Evolutionary conservation across 2,113 vertebrate species (phyloP).

Genomic region (Psophia crepitans): DNA sequence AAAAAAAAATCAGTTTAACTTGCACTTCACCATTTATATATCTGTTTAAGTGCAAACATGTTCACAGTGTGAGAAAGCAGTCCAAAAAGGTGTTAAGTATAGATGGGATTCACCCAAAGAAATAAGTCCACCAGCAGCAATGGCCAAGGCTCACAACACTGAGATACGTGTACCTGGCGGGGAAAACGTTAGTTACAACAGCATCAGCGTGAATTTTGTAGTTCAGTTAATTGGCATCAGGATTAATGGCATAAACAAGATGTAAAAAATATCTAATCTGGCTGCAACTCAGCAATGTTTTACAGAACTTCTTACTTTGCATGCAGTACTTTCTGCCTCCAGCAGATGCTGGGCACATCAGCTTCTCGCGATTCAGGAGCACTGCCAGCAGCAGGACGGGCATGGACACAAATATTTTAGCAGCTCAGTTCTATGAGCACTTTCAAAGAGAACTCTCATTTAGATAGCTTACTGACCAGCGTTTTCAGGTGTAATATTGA

Average conservation of each 20-base stretch:
- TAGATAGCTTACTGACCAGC: background rate
- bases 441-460: background rate
- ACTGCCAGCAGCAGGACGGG: background rate
- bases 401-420: background rate
- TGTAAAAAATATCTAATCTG: background rate
- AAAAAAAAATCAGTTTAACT: background rate
- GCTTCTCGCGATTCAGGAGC: background rate
- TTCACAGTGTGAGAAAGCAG: background rate
- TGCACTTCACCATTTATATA: background rate
- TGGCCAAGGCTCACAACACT: background rate
- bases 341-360: background rate
- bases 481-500: background rate
- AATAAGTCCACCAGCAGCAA: no score
- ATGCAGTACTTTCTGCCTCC: background rate
- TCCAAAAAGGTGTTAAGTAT: background rate
- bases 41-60: background rate
- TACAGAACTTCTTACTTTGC: background rate
- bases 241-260: background rate
- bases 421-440: background rate
- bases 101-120: background rate
- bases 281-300: background rate
- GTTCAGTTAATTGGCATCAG: background rate
- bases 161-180: background rate
- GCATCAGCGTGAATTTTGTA: background rate
- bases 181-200: background rate